A percentile compares a stretch with the other conserved stretches of the same genome.
Conservation (phyloP, 2,797 vertebrate genomes). For the Strix occidentalis region DNA sequence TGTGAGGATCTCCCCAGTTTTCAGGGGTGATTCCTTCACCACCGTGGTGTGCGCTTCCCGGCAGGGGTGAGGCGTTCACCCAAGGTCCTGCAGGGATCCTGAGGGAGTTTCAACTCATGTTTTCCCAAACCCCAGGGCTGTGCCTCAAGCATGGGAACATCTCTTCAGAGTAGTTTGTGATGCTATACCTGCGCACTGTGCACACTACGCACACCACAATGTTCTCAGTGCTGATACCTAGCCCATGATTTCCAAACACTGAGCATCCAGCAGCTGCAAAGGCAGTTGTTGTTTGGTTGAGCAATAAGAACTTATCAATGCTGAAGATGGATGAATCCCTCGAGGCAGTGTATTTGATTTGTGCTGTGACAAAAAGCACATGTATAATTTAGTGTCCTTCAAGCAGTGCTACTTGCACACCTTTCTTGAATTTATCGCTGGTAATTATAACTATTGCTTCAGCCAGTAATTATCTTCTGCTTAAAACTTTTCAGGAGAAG, state of each 20-base stretch:
- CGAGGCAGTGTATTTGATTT: background rate
- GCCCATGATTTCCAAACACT: background rate
- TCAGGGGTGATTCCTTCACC: background rate
- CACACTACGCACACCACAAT: accelerated
- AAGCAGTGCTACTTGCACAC: background rate
- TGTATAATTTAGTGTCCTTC: background rate
- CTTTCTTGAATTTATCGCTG: background rate
- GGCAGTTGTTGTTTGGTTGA: background rate
- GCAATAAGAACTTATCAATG: background rate
- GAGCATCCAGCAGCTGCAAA: background rate
- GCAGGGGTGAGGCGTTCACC: background rate
- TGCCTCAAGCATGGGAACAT: background rate
- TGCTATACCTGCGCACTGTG: background rate
- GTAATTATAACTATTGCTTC: background rate
- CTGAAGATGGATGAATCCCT: background rate
- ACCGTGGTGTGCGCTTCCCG: accelerated
- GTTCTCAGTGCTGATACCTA: background rate
- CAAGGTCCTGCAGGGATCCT: background rate
- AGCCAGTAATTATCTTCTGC: background rate
- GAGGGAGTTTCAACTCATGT: background rate
- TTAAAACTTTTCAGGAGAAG: slow-evolving; percentile 84
- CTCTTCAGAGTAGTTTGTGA: background rate
- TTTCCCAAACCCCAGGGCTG: background rate
- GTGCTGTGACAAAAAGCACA: background rate
- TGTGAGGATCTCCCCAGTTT: accelerated